These are phyloP conservation scores for Xyliphius kryptos DNA, from an alignment of 2,113 vertebrate genomes.

Conservation along the genomic window DNA sequence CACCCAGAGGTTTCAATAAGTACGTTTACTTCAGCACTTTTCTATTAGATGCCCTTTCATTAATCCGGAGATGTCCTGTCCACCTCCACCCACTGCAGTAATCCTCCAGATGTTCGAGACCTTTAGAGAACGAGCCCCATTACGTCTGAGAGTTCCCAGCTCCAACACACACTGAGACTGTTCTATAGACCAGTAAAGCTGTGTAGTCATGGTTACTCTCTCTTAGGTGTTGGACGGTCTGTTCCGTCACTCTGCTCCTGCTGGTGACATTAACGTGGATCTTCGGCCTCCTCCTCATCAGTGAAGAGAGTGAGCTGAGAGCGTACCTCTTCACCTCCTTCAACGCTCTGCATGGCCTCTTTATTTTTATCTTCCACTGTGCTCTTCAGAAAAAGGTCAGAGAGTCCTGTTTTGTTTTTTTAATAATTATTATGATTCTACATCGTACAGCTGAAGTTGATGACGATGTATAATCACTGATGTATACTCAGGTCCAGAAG, in stretches of 20 bases:
- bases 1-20: too few species aligned
- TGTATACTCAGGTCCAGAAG: conserved; percentile 74
- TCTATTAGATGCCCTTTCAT: too few species aligned
- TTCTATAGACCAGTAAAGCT: too few species aligned
- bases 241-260: conserved; percentile 81
- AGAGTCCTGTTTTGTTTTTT: background rate
- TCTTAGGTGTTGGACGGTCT: conserved; percentile 82
- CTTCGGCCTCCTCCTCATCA: conserved; percentile 85
- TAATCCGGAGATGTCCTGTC: too few species aligned
- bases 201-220: background rate
- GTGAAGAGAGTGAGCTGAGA: conserved; percentile 80
- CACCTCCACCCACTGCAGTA: too few species aligned
- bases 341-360: conserved; percentile 85
- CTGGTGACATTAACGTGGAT: conserved; percentile 88
- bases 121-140: too few species aligned
- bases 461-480: background rate
- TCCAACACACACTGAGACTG: too few species aligned
- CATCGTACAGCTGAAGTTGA: background rate
- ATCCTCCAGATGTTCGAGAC: too few species aligned
- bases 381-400: conserved; percentile 85
- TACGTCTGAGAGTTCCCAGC: too few species aligned
- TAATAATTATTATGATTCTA: background rate
- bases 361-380: conserved; percentile 90
- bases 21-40: too few species aligned
- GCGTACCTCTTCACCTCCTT: conserved; percentile 92